Base-by-base conservation (phyloP, 2,797 vertebrate genomes). In the Propithecus deckenii region DNA sequence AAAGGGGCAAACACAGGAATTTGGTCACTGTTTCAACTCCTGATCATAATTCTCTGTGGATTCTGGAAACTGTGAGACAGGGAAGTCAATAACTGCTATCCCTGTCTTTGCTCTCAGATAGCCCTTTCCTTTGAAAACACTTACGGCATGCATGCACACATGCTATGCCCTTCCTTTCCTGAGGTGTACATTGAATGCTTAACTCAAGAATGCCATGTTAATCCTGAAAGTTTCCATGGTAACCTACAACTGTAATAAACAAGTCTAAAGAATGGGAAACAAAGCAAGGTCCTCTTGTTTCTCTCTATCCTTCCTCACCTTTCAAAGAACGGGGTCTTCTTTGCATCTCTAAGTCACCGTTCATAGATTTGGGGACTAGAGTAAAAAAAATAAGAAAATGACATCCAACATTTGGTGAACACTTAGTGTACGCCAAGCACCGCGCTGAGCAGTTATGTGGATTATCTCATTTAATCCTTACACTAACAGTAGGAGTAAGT, bases 181-280 rank as follows among this genome's bases (percentile, higher is more conserved):
- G 85, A 88, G 85, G 95, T 97, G 84, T 71, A 86, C 38, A 57
- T 67, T 93, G 1, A 11, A 91, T 98, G 94, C 97, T 98, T 97
- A 97, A 96, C 93, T 97, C 83, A 97, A 93, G 94, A 90, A 96
- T 92, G 92, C 85, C 96, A 95, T 52, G 89, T 94, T 97, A 98
- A 97, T 94, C 96, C 91, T 13, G n/a, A 63, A 89, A n/a, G 95
- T 97, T 93, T 92, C 94, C 95, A 96, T 95, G 94, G 97, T 67
- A 94, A 97, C 94, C n/a, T 46, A 74, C 76, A 83, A 71, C 30
- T 80, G 71, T 89, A 72, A 92, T 94, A 96, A 97, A 96, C 94
- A 96, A 96, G 94, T 88, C 52, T 83, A 57, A 93, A 84, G 94
- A 86, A 85, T 55, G 87, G 35, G 84, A 92, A 96, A 96, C 3